A percentile compares a stretch with the other conserved stretches of the same genome.
These are phyloP conservation scores for Hofmannophila pseudospretella DNA, from an alignment of 2,888 invertebrate genomes.

Conservation along the genomic window DNA sequence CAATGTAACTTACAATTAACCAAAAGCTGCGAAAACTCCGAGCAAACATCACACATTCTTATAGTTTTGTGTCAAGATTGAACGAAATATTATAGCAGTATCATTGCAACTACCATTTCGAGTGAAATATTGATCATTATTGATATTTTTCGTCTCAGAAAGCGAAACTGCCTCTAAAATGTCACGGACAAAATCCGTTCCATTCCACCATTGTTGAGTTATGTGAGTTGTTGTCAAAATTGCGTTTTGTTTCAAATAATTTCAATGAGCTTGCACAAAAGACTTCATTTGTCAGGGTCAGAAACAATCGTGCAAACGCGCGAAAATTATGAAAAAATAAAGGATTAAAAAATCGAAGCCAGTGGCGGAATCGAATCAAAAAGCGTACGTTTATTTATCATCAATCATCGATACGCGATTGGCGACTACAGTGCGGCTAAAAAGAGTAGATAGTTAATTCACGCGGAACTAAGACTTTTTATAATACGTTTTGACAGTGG, in stretches of 20 bases:
- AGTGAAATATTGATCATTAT: constrained; percentile 66
- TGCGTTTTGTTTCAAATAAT: constrained; percentile 44
- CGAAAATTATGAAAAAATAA: too few relatives aligned
- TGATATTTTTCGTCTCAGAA: constrained; percentile 70
- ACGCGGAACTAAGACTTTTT: too few relatives aligned
- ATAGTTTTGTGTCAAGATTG: constrained; percentile 70
- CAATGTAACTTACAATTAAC: constrained; percentile 80
- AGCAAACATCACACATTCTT: constrained; percentile 94
- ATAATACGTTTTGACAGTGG: too few relatives aligned
- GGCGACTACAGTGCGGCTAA: too few relatives aligned
- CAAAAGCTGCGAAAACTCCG: constrained; percentile 94
- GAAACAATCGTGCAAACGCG: too few relatives aligned
- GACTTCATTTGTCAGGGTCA: too few relatives aligned
- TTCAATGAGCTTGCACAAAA: too few relatives aligned
- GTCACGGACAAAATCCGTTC: constrained; percentile 69
- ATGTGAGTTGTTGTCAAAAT: constrained; percentile 70
- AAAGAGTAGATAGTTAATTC: too few relatives aligned
- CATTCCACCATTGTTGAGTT: constrained; percentile 69
- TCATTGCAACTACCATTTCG: constrained; percentile 55
- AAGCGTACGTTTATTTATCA: too few relatives aligned
- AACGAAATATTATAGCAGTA: constrained; percentile 66
- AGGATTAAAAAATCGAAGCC: too few relatives aligned
- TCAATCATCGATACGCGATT: too few relatives aligned
- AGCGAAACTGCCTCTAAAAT: constrained; percentile 66
- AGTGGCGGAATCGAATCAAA: too few relatives aligned